Base-by-base conservation (phyloP, 1,140 invertebrate species). In the Drosophila punjabiensis region DNA sequence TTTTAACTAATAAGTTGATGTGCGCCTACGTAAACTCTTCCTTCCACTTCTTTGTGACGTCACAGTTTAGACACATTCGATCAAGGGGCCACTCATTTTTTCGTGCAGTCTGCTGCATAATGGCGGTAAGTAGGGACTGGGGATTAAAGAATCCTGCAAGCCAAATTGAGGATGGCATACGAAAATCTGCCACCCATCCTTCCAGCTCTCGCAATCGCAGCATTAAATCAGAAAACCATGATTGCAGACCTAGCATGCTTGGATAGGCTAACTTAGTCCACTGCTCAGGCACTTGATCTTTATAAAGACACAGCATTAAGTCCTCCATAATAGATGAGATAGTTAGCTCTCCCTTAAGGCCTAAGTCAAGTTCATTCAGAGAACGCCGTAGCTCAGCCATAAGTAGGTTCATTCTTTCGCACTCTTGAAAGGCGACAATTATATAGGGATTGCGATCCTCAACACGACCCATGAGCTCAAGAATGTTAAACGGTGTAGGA, bases 81-180 rank as follows among this genome's bases (percentile, higher is more conserved):
- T 99, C 98, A 43, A 99, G 94, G 1, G 98, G 98, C 96, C 98
- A 98, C 94, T 99, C 98, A 93, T 98, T 98, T 94, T 98, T 98
- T 41, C 98, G 94, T 3, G 98, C 98, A 52, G 98, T 98, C 93
- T 97, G 97, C 93, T 99, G 98, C 98, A 99, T 99, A 87, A 99
- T 98, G 35, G 98, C 98, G 1, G 98, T 99, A 10, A 99, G 94
- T 93, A 99, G 98, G 14, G 98, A 98, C 93, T 99, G 98, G 0
- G 98, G 98, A 94, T 99, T 99, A 94, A 99, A 99, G 93, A 99
- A 98, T 20, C 98, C 98, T 11, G 96, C 97, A 30, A 99, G 94
- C 98, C 98, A 99, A 24, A 99, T 96, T 1, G 98, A 96, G 1
- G 97, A 93, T 0, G 98, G 98, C 50, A 98, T 93, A 41, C 94